Conservation (phyloP, 2,888 invertebrate species). For the Hoplodrina blanda region DNA sequence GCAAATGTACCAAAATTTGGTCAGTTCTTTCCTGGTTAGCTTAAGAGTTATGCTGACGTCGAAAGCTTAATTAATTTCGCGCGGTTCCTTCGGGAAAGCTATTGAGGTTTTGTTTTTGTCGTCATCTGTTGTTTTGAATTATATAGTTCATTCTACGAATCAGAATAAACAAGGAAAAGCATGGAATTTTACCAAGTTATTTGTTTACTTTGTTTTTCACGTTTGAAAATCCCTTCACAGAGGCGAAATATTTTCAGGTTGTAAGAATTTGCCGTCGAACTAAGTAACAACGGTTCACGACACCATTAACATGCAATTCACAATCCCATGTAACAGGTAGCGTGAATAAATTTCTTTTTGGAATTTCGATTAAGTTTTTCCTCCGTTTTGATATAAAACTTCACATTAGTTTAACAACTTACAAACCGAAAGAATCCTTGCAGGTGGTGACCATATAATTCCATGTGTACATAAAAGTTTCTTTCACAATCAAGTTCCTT, state of each 20-base stretch:
- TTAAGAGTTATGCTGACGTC: background rate
- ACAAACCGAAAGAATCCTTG: background rate
- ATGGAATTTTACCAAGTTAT: slow-evolving; percentile 23
- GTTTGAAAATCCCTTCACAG: slow-evolving; percentile 16
- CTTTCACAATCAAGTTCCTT: slow-evolving; percentile 8
- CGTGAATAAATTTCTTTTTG: background rate
- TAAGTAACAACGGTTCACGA: background rate
- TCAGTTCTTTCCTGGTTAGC: background rate
- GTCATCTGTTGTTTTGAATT: slow-evolving; percentile 2
- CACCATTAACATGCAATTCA: background rate
- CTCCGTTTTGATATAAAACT: background rate
- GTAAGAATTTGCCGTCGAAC: background rate
- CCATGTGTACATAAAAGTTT: background rate
- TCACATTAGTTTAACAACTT: background rate
- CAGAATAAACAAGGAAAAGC: slow-evolving; percentile 27
- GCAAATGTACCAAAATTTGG: background rate
- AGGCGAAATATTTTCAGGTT: background rate
- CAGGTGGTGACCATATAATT: background rate
- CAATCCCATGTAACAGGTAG: background rate
- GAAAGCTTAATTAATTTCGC: background rate
- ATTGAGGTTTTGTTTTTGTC: background rate
- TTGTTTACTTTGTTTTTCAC: slow-evolving; percentile 21
- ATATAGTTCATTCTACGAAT: slow-evolving; percentile 17
- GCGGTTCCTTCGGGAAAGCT: background rate
- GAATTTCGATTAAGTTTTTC: background rate